Conservation (phyloP, 2,888 invertebrate genomes). For the Hymenopus coronatus region DNA sequence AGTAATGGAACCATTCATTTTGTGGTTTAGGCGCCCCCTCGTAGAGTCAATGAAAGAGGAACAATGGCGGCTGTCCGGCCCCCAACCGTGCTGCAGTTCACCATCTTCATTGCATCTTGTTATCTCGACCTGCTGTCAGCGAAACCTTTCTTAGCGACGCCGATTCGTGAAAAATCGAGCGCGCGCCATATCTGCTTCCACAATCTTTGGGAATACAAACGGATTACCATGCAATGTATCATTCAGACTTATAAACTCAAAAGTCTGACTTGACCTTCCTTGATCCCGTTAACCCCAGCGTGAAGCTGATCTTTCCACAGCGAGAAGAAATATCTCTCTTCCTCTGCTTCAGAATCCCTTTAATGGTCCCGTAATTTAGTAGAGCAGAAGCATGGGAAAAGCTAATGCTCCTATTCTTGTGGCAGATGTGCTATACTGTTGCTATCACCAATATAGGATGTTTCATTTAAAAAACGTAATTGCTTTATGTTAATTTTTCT, state of each 20-base stretch:
- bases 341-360: no score
- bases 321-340: no score
- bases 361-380: no score
- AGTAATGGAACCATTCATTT: slow-evolving; percentile 14
- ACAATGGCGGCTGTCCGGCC: slow-evolving; percentile 13
- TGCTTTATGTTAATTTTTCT: no score
- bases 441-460: no score
- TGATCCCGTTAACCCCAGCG: no score
- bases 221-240: background rate
- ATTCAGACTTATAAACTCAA: background rate
- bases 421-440: no score
- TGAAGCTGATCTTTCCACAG: no score
- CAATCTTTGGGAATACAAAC: slow-evolving; percentile 1
- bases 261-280: no score
- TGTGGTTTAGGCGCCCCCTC: background rate
- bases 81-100: slow-evolving; percentile 4
- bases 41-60: slow-evolving; percentile 17
- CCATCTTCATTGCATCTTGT: slow-evolving; percentile 16
- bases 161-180: background rate
- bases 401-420: no score
- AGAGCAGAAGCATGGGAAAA: no score
- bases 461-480: no score
- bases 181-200: background rate
- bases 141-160: background rate
- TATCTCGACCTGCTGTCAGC: slow-evolving; percentile 13